Evolutionary conservation across 2,797 vertebrate genomes (phyloP).

Genomic region (Enteromius anoplus): DNA sequence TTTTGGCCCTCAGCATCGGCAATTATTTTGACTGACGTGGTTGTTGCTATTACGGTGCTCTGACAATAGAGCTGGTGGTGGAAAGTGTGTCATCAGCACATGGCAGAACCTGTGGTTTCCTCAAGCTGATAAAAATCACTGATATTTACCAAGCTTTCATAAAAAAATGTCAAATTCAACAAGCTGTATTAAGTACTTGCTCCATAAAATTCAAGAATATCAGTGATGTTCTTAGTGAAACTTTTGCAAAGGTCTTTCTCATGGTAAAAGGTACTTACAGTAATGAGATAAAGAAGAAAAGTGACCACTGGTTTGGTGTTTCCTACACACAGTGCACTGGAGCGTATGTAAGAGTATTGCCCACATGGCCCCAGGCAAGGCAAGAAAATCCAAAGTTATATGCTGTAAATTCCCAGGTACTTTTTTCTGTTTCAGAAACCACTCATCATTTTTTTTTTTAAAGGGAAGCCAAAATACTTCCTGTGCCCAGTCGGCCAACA

Average conservation of each 20-base stretch:
- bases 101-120: not conserved
- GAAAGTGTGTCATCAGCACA: not conserved
- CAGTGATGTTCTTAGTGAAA: not conserved
- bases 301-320: conserved; percentile 9
- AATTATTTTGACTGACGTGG: conserved; percentile 49
- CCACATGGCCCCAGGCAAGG: not conserved
- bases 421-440: not conserved
- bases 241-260: not conserved
- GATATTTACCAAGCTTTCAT: conserved; percentile 18
- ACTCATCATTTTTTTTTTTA: not conserved
- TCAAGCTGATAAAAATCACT: conserved; percentile 21
- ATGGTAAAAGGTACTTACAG: not conserved
- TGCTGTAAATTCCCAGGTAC: conserved; percentile 2
- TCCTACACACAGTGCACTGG: conserved; percentile 13
- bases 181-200: not conserved
- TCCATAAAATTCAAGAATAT: not conserved
- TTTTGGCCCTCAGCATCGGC: conserved; percentile 24
- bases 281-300: not conserved
- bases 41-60: conserved; percentile 30
- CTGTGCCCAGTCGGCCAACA: conserved; percentile 33
- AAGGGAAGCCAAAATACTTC: conserved; percentile 30
- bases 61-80: conserved; percentile 10
- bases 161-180: conserved; percentile 7
- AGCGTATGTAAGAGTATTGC: not conserved
- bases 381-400: not conserved